These are phyloP conservation scores for Penaeus vannamei DNA, from an alignment of 1,140 invertebrate genomes.

Conservation along the genomic window DNA sequence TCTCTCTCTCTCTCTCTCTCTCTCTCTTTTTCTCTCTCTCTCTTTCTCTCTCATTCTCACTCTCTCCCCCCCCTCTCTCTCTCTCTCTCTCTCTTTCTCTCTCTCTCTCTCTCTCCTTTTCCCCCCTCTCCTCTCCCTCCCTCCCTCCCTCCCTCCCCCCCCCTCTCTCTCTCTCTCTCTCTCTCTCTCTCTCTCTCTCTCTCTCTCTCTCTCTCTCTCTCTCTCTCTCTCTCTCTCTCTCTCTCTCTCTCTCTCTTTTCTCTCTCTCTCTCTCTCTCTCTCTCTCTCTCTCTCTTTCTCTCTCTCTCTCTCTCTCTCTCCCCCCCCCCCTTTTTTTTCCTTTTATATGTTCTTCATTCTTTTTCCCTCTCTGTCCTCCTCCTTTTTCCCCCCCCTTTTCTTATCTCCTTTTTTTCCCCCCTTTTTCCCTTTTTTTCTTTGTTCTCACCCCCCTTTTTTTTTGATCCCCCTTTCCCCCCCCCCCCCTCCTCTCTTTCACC, in stretches of 20 bases:
- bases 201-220: neutral
- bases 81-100: neutral
- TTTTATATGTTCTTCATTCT: neutral
- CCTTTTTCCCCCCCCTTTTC: neutral
- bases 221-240: neutral
- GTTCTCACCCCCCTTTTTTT: too few relatives aligned
- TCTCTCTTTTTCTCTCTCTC: neutral
- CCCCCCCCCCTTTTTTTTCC: neutral
- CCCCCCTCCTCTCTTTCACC: too few relatives aligned
- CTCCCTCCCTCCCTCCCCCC: neutral
- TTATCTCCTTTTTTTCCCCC: neutral
- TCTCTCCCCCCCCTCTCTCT: neutral
- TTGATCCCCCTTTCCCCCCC: neutral
- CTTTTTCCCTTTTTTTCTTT: too few relatives aligned
- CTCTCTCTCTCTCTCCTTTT: neutral
- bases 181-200: slow-evolving; percentile 40
- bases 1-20: neutral
- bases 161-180: neutral
- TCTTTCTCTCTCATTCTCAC: too few relatives aligned
- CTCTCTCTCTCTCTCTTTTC: neutral
- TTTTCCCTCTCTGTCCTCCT: neutral
- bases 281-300: neutral
- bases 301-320: neutral
- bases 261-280: neutral
- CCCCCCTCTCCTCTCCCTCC: neutral